Evolutionary conservation across 2,888 invertebrate species (phyloP).

Genomic region (Incurvaria masculella): DNA sequence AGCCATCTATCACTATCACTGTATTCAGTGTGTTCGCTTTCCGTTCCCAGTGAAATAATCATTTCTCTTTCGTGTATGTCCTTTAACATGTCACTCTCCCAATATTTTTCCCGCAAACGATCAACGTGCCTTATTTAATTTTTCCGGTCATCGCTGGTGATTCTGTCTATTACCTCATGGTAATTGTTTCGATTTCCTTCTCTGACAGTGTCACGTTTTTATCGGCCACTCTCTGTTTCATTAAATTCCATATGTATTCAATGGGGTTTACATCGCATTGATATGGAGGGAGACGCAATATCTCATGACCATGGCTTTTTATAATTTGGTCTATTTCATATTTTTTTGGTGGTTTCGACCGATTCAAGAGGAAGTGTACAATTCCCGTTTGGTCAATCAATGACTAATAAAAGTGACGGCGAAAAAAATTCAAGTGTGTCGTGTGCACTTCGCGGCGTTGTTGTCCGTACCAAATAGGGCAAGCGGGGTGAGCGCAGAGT

Average conservation of each 20-base stretch:
- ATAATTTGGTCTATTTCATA: slow-evolving; percentile 1
- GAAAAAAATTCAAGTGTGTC: too few species aligned
- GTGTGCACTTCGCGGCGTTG: too few species aligned
- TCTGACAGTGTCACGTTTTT: slow-evolving; percentile 20
- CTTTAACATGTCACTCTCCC: neutral
- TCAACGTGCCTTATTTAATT: slow-evolving; percentile 15
- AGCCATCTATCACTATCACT: too few species aligned
- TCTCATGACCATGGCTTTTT: neutral
- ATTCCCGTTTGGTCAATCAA: too few species aligned
- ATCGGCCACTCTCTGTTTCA: slow-evolving; percentile 20
- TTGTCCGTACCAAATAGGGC: too few species aligned
- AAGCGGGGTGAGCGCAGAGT: too few species aligned
- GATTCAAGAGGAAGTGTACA: too few species aligned
- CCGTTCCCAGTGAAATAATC: too few species aligned
- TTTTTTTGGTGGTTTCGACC: slow-evolving; percentile 2
- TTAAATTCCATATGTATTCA: slow-evolving; percentile 17
- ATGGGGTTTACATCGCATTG: slow-evolving; percentile 10
- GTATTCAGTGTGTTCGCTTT: too few species aligned
- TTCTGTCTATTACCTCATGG: slow-evolving; percentile 14
- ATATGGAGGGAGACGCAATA: slow-evolving; percentile 4
- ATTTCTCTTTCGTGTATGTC: neutral
- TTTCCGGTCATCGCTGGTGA: slow-evolving; percentile 15
- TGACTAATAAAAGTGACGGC: too few species aligned
- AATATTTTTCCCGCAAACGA: slow-evolving; percentile 12
- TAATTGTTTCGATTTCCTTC: slow-evolving; percentile 18